phyloP scores from a whole-genome alignment of 2,888 invertebrate species.

The Latrodectus elegans region DNA sequence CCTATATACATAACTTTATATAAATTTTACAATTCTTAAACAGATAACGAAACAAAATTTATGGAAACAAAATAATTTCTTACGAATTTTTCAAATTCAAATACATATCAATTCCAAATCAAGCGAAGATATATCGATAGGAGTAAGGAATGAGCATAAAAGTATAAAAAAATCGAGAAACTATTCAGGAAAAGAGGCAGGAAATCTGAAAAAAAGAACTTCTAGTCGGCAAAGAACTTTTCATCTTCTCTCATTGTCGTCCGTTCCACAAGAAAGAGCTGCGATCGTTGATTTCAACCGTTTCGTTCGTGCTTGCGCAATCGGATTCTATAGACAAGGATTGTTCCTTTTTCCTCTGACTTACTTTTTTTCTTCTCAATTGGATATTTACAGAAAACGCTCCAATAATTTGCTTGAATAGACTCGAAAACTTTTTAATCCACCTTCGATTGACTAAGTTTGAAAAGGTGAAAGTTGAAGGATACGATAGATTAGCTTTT shows the following conservation, averaged over 20 bases:
- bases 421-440: neutral
- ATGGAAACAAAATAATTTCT: too few relatives aligned
- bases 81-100: too few relatives aligned
- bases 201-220: neutral
- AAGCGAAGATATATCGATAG: neutral
- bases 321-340: neutral
- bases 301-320: neutral
- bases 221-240: neutral
- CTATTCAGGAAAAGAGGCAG: neutral
- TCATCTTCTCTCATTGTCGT: neutral
- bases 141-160: neutral
- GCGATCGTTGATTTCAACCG: neutral
- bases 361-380: neutral
- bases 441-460: neutral
- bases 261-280: neutral
- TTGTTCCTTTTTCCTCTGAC: neutral
- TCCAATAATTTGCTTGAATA: neutral
- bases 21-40: too few relatives aligned
- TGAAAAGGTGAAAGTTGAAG: neutral
- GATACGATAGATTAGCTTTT: neutral
- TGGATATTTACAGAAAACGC: conserved; percentile 2
- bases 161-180: neutral
- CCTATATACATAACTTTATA: too few relatives aligned
- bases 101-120: neutral
- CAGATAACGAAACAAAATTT: too few relatives aligned